phyloP scores from a whole-genome alignment of 2,113 vertebrate species.

The Mirounga angustirostris region DNA sequence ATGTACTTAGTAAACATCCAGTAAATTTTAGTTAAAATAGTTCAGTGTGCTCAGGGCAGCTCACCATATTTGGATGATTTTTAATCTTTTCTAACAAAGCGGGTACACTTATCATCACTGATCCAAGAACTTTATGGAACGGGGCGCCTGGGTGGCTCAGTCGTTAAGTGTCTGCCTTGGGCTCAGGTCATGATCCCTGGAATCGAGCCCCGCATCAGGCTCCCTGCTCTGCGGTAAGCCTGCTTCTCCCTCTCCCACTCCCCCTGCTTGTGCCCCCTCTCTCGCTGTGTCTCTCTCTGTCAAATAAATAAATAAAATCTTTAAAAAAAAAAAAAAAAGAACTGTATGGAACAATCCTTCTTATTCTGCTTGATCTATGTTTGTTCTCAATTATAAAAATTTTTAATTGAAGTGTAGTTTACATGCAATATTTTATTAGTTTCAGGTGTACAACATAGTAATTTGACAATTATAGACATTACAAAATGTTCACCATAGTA shows the following conservation, averaged over 20 bases:
- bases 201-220: no score
- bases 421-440: background rate
- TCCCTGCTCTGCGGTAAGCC: no score
- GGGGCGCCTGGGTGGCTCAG: no score
- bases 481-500: background rate
- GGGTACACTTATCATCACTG: background rate
- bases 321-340: background rate
- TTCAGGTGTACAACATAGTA: background rate
- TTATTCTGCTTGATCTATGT: background rate
- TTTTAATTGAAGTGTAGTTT: background rate
- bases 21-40: slow-evolving; percentile 39
- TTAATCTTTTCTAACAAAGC: slow-evolving; percentile 37
- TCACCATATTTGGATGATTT: background rate
- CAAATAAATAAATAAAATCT: no score
- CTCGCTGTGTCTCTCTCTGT: no score
- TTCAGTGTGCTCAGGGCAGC: background rate
- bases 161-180: no score
- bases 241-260: no score
- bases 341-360: background rate
- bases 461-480: background rate
- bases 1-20: slow-evolving; percentile 11
- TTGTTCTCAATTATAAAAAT: background rate
- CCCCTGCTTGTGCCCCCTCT: no score
- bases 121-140: background rate
- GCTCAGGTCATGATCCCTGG: no score